These are phyloP conservation scores for Harmothoe impar DNA, from an alignment of 2,888 invertebrate genomes.

Conservation along the genomic window DNA sequence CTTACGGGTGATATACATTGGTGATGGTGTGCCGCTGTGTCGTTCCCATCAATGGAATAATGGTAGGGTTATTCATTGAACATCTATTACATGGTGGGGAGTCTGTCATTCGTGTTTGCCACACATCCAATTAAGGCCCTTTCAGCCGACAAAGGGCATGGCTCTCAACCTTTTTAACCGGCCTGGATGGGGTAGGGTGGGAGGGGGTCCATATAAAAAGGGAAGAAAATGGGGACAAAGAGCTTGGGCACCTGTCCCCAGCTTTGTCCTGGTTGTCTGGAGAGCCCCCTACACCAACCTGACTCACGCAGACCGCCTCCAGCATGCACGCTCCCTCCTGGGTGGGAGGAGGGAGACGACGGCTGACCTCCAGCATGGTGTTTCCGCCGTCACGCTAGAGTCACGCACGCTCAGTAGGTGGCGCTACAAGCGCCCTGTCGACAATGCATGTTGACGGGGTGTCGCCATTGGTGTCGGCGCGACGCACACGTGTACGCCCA, in stretches of 20 bases:
- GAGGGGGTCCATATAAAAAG: background rate
- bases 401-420: conserved; percentile 48
- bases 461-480: conserved; percentile 11
- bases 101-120: conserved; percentile 14
- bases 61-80: background rate
- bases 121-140: conserved; percentile 17
- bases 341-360: background rate
- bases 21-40: background rate
- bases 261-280: conserved; percentile 1
- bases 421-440: background rate
- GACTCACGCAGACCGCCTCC: background rate
- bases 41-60: background rate
- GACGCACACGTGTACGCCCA: background rate
- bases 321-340: background rate
- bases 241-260: background rate
- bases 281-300: background rate
- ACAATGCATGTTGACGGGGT: background rate
- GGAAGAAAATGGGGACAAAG: background rate
- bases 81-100: background rate
- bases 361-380: background rate
- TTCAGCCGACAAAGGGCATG: conserved; percentile 12
- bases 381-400: conserved; percentile 27
- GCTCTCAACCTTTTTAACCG: background rate
- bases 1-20: too few species aligned
- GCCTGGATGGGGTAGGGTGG: background rate